Evolutionary conservation across 1,140 invertebrate genomes (phyloP), one percentile per base, ranked within the genome.

Genomic region (Heliconius hermathena): DNA sequence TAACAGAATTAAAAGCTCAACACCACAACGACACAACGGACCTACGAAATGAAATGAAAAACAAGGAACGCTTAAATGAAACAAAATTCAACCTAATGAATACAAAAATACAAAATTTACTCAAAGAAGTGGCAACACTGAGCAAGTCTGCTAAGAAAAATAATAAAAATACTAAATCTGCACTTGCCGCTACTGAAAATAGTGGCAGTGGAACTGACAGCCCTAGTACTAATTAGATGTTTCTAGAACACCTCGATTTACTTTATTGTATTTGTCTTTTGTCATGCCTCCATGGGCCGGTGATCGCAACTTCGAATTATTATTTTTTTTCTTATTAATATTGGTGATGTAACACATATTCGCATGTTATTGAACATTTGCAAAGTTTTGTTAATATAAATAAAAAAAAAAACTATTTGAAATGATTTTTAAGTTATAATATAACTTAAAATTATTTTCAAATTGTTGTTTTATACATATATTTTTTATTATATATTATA

Each of bases 1-100:
- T 99, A 83, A 98, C 98, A 6, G 98, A 99, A 91, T 91, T 99
- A 77, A 99, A 99, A 95, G 98, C 98, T 13, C 97, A 97, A 91
- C 97, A 98, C 88, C 98, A 98, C 89, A 98, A 98, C 33, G 96
- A 96, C 71, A 98, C 99, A 89, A 97, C 97, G 73, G 98, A 99
- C 85, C 94, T 98, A 71, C 96, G 98, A 33, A 97, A 95, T 80
- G 98, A 98, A 93, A 97, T 99, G 95, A 97, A 97, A 87, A 96
- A 95, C 20, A 95, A 96, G 49, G 97, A 98, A 84, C 98, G 97
- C 73, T 96, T 98, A 73, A 96, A 97, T 88, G 97, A 98, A 77
- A 96, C 96, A 74, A 98, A 98, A 91, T 96, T 98, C 46, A 96
- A 97, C 29, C 95, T 96, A 38, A 95, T 99, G 93, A 97, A 97